phyloP scores from a whole-genome alignment of 2,113 vertebrate genomes.

The Athene noctua region DNA sequence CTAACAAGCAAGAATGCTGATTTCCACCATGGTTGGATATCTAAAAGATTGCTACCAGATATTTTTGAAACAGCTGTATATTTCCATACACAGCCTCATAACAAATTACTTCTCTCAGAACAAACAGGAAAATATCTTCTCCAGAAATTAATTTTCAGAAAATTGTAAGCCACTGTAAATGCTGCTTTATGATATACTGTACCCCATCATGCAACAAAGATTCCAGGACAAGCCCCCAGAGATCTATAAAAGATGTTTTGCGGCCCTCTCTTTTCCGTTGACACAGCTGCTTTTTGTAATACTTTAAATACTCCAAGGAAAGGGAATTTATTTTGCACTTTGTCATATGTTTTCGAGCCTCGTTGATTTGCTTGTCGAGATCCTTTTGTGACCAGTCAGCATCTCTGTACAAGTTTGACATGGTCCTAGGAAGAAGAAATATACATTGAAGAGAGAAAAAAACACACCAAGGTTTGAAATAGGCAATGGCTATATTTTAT shows the following conservation, averaged over 20 bases:
- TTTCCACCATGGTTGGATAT: neutral
- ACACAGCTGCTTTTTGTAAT: slow-evolving; percentile 70
- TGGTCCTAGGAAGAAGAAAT: slow-evolving; percentile 67
- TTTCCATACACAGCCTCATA: rapidly evolving
- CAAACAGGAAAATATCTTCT: neutral
- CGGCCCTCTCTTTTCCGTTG: slow-evolving; percentile 68
- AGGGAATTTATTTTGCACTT: slow-evolving; percentile 62
- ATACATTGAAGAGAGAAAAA: neutral
- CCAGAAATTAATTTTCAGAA: neutral
- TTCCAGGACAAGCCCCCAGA: slow-evolving; percentile 76
- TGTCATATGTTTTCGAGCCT: slow-evolving; percentile 63
- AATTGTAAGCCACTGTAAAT: neutral
- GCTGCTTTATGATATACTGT: slow-evolving; percentile 32
- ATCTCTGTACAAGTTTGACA: slow-evolving; percentile 75
- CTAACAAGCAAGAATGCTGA: neutral
- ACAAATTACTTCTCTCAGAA: neutral
- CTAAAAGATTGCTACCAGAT: neutral
- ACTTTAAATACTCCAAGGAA: slow-evolving; percentile 61
- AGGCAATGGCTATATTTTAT: neutral
- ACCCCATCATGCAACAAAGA: slow-evolving; percentile 78
- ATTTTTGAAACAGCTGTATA: neutral
- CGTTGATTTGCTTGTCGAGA: slow-evolving; percentile 52
- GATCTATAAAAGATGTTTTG: slow-evolving; percentile 73
- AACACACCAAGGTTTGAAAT: neutral
- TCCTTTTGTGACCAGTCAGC: slow-evolving; percentile 77